Conservation (phyloP, 2,888 invertebrate species). For the Anodontia alba region DNA sequence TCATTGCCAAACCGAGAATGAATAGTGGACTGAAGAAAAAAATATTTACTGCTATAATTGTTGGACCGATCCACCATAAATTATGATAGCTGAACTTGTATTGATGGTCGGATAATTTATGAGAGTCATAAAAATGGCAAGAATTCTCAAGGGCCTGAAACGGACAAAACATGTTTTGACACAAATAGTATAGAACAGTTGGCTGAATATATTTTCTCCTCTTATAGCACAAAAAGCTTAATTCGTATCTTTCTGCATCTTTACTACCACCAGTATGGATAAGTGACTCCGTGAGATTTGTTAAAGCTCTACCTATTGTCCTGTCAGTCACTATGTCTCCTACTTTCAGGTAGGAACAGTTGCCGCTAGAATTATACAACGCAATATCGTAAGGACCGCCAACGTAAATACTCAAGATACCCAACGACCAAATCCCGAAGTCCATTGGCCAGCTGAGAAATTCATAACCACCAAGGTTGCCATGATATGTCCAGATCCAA, state of each 20-base stretch:
- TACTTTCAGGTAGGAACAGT: conserved; percentile 35
- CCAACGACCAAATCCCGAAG: background rate
- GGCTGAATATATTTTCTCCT: background rate
- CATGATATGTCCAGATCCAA: conserved; percentile 54
- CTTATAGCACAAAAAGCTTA: background rate
- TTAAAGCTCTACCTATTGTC: background rate
- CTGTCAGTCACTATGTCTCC: background rate
- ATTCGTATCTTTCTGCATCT: background rate
- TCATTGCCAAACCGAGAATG: background rate
- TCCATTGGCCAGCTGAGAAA: conserved; percentile 49
- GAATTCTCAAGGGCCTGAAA: background rate
- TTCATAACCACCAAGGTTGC: conserved; percentile 34
- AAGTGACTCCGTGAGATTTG: background rate
- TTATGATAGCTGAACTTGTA: background rate
- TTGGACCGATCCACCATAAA: background rate
- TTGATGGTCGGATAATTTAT: background rate
- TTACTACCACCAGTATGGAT: background rate
- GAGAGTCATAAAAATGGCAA: background rate
- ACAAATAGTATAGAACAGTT: background rate
- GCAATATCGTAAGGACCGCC: background rate
- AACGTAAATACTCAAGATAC: background rate
- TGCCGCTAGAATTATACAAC: conserved; percentile 7
- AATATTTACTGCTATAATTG: background rate
- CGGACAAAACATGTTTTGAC: background rate
- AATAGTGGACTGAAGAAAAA: background rate